Evolutionary conservation across 2,113 vertebrate genomes (phyloP).

Genomic region (Willisornis vidua): DNA sequence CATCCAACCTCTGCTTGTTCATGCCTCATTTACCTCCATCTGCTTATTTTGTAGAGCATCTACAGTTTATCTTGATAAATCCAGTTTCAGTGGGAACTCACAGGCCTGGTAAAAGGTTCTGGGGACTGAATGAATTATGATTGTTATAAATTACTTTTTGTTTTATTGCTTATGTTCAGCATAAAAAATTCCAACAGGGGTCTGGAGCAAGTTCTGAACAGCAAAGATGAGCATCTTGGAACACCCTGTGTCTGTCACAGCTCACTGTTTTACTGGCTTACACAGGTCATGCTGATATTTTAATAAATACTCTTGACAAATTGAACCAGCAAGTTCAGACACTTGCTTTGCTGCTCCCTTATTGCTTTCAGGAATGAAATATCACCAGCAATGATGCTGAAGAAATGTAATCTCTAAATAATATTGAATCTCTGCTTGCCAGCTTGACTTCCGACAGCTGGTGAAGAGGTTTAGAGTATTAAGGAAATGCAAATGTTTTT

Average conservation of each 20-base stretch:
- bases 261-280: neutral
- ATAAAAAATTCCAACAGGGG: neutral
- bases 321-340: neutral
- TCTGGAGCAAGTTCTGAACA: neutral
- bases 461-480: slow-evolving; percentile 6
- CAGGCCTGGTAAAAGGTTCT: neutral
- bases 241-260: neutral
- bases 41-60: neutral
- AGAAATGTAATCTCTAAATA: neutral
- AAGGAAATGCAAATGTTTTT: slow-evolving; percentile 6
- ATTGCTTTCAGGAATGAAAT: slow-evolving; percentile 19
- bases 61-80: neutral
- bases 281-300: neutral
- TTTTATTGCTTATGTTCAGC: neutral
- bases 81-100: neutral
- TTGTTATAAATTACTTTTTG: neutral
- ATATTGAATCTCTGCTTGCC: slow-evolving; percentile 3
- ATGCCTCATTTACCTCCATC: neutral
- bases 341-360: slow-evolving; percentile 4
- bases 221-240: neutral
- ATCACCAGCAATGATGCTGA: neutral
- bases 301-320: neutral
- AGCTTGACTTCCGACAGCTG: neutral
- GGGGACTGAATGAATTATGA: neutral
- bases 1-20: neutral